phyloP scores from a whole-genome alignment of 2,797 vertebrate genomes.

The Falco cherrug region DNA sequence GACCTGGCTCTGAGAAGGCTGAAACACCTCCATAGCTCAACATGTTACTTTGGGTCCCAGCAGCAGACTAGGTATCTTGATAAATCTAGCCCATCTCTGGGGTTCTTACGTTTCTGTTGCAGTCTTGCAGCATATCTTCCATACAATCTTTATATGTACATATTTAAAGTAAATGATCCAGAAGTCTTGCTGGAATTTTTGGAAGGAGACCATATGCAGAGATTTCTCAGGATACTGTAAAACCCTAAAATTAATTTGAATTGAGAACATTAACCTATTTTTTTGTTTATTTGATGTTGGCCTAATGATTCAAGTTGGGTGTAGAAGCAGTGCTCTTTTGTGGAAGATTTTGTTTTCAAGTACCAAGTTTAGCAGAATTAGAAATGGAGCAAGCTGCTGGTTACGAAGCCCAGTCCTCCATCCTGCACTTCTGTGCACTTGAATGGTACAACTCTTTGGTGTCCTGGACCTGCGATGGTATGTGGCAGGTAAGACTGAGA shows the following conservation, averaged over 20 bases:
- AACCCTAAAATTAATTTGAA: neutral
- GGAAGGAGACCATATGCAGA: neutral
- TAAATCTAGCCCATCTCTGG: neutral
- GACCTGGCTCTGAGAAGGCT: neutral
- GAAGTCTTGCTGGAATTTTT: neutral
- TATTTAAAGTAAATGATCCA: neutral
- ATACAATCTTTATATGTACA: neutral
- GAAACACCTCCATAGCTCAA: neutral
- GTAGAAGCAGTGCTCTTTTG: neutral
- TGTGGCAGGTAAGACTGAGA: neutral
- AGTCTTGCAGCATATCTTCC: neutral
- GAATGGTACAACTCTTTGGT: fast-evolving
- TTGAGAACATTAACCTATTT: neutral
- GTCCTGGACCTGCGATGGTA: neutral
- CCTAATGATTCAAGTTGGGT: neutral
- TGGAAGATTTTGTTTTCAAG: neutral
- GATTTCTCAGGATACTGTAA: neutral
- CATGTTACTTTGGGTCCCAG: neutral
- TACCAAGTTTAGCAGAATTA: neutral
- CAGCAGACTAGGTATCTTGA: neutral
- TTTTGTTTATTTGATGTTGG: neutral
- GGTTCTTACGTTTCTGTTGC: neutral
- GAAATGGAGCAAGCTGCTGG: neutral
- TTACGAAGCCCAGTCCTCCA: neutral
- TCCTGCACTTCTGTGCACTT: neutral